phyloP scores from a whole-genome alignment of 2,888 invertebrate species.

The Lamproptera curius region DNA sequence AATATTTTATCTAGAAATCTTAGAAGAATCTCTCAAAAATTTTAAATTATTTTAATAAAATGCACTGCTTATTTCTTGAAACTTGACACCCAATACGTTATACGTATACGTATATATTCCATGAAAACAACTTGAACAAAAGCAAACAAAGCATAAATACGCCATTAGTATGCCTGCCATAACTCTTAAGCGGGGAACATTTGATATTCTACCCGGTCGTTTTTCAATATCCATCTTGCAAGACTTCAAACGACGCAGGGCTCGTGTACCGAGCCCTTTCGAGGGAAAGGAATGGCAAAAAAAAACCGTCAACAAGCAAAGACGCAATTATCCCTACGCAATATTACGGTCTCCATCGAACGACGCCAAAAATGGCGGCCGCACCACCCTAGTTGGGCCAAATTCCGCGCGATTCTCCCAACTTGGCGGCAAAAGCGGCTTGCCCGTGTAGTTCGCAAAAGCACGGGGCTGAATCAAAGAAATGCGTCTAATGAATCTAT shows the following conservation, averaged over 20 bases:
- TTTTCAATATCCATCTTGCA: conserved; percentile 39
- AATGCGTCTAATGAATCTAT: conserved; percentile 76
- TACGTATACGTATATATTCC: too few relatives aligned
- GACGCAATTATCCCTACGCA: conserved; percentile 69
- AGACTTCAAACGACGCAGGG: conserved; percentile 47
- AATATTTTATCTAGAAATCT: too few relatives aligned
- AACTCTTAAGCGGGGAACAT: conserved; percentile 1
- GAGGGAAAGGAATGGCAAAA: conserved; percentile 44
- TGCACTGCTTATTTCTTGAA: too few relatives aligned
- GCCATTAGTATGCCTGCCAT: too few relatives aligned
- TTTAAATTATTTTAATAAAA: too few relatives aligned
- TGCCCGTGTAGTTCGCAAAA: conserved; percentile 57
- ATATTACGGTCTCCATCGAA: conserved; percentile 30
- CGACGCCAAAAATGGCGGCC: conserved; percentile 17
- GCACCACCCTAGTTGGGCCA: conserved; percentile 32
- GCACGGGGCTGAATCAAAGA: conserved; percentile 68
- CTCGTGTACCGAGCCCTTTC: conserved; percentile 47
- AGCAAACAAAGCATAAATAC: too few relatives aligned
- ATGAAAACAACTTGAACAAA: too few relatives aligned
- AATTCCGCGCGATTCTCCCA: conserved; percentile 26
- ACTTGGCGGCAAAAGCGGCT: conserved; percentile 30
- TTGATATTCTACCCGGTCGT: conserved; percentile 9
- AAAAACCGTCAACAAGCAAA: conserved; percentile 61
- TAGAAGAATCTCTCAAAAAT: too few relatives aligned
- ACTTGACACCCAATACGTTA: too few relatives aligned